Evolutionary conservation across 37 sponge, comb jelly and placozoan genomes (phyloP).

Genomic region (Mnemiopsis leidyi): DNA sequence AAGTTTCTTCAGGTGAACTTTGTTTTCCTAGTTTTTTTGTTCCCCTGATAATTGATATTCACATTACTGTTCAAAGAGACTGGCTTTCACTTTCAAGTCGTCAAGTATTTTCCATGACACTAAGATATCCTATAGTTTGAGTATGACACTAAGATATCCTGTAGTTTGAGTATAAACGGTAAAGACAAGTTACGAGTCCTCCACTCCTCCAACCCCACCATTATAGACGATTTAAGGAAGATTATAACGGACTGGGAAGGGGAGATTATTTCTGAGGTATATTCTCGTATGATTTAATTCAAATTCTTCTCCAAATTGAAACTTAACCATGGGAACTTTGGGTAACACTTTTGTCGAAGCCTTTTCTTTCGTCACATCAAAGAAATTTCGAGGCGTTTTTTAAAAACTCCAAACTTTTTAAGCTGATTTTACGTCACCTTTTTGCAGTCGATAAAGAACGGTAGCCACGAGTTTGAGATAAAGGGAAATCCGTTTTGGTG

Average conservation of each 20-base stretch:
- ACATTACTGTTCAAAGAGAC: no score
- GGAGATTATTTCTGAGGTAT: constrained; percentile 49
- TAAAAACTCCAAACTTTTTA: no score
- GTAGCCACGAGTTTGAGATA: constrained; percentile 59
- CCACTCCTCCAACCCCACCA: constrained; percentile 38
- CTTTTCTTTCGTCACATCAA: no score
- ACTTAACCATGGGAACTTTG: background rate
- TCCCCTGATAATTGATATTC: no score
- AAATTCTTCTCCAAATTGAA: no score
- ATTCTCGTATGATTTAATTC: no score
- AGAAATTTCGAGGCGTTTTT: no score
- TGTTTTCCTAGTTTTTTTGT: no score
- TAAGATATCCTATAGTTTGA: background rate
- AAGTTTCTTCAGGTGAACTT: constrained; percentile 23
- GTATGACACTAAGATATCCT: background rate
- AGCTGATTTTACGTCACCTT: background rate
- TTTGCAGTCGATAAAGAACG: constrained; percentile 39
- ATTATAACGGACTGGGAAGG: constrained; percentile 59
- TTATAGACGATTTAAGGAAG: constrained; percentile 9
- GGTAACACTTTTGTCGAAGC: background rate
- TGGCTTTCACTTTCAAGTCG: no score
- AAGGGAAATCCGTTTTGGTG: constrained; percentile 63
- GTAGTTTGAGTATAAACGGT: constrained; percentile 57
- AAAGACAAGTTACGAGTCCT: constrained; percentile 32
- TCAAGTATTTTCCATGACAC: no score